These are phyloP conservation scores for Delia radicum DNA, from an alignment of 1,140 invertebrate species.

Conservation along the genomic window DNA sequence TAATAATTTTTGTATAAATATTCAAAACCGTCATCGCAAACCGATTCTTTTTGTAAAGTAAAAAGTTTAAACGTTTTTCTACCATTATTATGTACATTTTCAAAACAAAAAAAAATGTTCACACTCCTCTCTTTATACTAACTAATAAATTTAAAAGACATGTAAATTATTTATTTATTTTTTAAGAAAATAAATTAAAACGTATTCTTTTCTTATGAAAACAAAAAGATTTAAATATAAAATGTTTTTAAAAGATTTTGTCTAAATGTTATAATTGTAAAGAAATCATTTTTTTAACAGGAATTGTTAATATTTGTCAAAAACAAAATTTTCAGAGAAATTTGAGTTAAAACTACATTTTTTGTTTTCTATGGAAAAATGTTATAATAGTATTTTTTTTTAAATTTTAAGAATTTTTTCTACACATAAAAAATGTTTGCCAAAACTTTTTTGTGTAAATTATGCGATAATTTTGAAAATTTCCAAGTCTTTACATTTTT, in stretches of 20 bases:
- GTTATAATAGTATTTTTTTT: too few relatives aligned
- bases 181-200: neutral
- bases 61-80: neutral
- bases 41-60: conserved; percentile 36
- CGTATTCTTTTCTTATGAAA: neutral
- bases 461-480: too few relatives aligned
- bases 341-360: too few relatives aligned
- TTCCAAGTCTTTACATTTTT: too few relatives aligned
- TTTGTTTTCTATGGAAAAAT: too few relatives aligned
- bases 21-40: conserved; percentile 40
- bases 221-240: too few relatives aligned
- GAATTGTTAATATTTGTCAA: neutral
- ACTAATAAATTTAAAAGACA: neutral
- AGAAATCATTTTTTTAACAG: neutral
- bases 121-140: neutral
- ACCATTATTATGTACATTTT: neutral
- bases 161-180: conserved; percentile 7
- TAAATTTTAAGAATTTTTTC: too few relatives aligned
- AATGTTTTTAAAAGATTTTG: too few relatives aligned
- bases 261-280: too few relatives aligned
- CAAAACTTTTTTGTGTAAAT: too few relatives aligned
- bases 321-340: neutral
- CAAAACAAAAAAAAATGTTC: neutral
- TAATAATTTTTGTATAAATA: neutral
- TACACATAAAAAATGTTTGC: too few relatives aligned